phyloP scores from a whole-genome alignment of 2,113 vertebrate species.

The Callorhinus ursinus region DNA sequence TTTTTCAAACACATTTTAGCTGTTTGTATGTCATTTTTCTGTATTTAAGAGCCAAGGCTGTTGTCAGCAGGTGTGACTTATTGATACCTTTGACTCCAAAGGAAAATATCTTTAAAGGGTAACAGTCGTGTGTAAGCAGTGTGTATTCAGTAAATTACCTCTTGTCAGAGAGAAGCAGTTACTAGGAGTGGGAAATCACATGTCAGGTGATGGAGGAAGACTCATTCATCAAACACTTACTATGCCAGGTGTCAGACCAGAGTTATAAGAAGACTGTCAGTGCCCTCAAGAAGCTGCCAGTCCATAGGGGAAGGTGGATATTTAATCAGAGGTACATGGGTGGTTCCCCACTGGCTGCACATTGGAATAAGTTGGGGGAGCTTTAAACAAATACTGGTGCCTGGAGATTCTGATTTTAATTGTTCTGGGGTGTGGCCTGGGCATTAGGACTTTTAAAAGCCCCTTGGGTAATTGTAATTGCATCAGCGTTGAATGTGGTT shows the following conservation, averaged over 20 bases:
- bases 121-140: slow-evolving; percentile 24
- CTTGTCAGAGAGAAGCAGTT: slow-evolving; percentile 52
- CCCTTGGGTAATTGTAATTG: slow-evolving; percentile 8
- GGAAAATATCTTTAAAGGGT: slow-evolving; percentile 65
- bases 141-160: slow-evolving; percentile 47
- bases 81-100: slow-evolving; percentile 64
- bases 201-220: slow-evolving; percentile 46
- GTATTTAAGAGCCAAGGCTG: slow-evolving; percentile 20
- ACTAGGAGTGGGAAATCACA: neutral
- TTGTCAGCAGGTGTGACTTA: slow-evolving; percentile 73
- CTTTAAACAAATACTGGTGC: neutral
- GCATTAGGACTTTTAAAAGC: slow-evolving; percentile 41
- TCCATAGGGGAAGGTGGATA: slow-evolving; percentile 11
- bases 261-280: neutral
- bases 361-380: neutral
- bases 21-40: slow-evolving; percentile 65
- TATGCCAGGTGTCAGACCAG: neutral
- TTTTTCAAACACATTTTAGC: slow-evolving; percentile 54
- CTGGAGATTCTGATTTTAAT: slow-evolving; percentile 40
- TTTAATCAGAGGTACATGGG: neutral
- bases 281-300: slow-evolving; percentile 55
- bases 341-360: neutral
- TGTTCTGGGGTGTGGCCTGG: neutral
- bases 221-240: slow-evolving; percentile 14
- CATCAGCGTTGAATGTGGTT: neutral